Evolutionary conservation across 2,888 invertebrate species (phyloP).

Genomic region (Acrobasis consociella): DNA sequence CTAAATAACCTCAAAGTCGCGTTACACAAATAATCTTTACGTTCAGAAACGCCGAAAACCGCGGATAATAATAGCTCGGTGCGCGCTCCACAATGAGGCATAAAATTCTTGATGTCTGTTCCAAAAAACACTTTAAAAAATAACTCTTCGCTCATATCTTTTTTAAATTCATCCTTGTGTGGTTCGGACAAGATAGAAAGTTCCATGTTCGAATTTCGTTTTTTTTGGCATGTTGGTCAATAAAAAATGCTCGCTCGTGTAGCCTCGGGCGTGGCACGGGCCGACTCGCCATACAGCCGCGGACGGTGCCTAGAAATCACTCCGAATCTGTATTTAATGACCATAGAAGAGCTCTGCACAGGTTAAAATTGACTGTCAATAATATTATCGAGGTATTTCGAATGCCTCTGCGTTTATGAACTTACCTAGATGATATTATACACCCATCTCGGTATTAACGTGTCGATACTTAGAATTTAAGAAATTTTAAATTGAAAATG

Average conservation of each 20-base stretch:
- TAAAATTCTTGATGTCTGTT: conserved; percentile 41
- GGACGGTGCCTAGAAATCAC: conserved; percentile 33
- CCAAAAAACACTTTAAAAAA: conserved; percentile 40
- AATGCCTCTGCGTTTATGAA: neutral
- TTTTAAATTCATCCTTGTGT: conserved; percentile 24
- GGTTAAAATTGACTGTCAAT: conserved; percentile 37
- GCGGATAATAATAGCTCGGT: conserved; percentile 42
- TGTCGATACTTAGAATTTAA: no score
- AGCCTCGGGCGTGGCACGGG: conserved; percentile 49
- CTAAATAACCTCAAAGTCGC: conserved; percentile 9
- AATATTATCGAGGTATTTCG: conserved; percentile 30
- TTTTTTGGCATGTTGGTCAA: conserved; percentile 27
- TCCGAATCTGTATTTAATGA: conserved; percentile 35
- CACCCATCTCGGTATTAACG: no score
- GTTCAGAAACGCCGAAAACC: conserved; percentile 33
- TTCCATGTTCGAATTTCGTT: conserved; percentile 14
- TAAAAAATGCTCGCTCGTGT: conserved; percentile 33
- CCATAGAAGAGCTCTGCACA: conserved; percentile 23
- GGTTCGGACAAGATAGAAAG: conserved; percentile 18
- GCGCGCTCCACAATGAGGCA: conserved; percentile 43
- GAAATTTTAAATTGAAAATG: no score
- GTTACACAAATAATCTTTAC: conserved; percentile 34
- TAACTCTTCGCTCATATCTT: conserved; percentile 7
- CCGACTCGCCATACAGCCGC: conserved; percentile 36
- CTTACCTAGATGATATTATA: no score